Evolutionary conservation across 2,113 vertebrate species (phyloP).

Genomic region (Rhineura floridana): DNA sequence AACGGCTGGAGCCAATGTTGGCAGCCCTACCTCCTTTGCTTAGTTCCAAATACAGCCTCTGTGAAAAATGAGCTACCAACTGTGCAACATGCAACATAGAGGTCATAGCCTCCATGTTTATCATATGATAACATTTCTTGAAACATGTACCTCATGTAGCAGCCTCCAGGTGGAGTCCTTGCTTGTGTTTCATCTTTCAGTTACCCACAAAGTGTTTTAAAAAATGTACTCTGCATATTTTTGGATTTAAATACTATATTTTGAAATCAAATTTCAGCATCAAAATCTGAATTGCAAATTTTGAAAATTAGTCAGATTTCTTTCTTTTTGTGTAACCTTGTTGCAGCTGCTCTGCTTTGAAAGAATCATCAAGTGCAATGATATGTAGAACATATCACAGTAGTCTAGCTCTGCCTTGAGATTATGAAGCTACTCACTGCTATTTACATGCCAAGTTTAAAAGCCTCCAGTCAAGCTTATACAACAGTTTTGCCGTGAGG

Average conservation of each 20-base stretch:
- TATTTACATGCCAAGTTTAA: background rate
- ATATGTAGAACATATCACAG: too few relatives aligned
- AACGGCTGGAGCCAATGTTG: background rate
- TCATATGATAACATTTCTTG: background rate
- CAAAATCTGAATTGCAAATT: background rate
- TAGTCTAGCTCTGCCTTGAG: too few relatives aligned
- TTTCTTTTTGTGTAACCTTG: too few relatives aligned
- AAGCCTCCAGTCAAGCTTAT: background rate
- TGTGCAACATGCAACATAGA: too few relatives aligned
- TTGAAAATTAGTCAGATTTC: background rate
- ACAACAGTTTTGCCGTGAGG: background rate
- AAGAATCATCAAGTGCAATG: background rate
- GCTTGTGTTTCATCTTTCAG: conserved; percentile 7
- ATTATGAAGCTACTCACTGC: too few relatives aligned
- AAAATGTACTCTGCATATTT: background rate
- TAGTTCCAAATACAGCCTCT: background rate
- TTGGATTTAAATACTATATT: background rate
- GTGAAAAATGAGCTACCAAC: background rate
- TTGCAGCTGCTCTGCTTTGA: background rate
- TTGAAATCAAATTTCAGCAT: background rate
- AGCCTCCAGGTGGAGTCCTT: background rate
- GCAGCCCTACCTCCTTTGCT: background rate
- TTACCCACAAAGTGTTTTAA: background rate
- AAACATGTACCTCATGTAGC: background rate
- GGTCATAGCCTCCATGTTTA: background rate